Base-by-base conservation (phyloP, 2,888 invertebrate genomes). In the Drosophila ezoana region DNA sequence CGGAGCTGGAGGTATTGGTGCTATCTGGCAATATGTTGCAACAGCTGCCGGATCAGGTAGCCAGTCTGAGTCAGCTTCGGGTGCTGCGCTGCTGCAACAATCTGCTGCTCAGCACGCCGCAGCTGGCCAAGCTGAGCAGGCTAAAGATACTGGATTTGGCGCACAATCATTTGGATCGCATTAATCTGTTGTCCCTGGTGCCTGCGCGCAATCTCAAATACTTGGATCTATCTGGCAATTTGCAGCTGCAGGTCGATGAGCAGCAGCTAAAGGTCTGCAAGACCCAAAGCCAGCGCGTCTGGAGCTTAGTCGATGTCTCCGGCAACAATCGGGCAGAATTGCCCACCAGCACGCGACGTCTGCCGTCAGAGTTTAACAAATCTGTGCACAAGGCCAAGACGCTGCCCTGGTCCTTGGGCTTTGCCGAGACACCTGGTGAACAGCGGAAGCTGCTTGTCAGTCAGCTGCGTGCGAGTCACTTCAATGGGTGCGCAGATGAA, bases 121-220 rank as follows among this genome's bases (percentile, higher is more conserved):
- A 95, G 90, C 94, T 97, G 84, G 95, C 95, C n/a, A 95, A 95
- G 90, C 94, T 96, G 82, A 93, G 94, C 35, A 95, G 95, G 3
- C 93, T 97, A 4, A 95, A 95, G 93, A 96, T 97, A 16, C 92
- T 97, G 63, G 97, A 97, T 91, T 93, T 97, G 79, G 97, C 97
- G 0, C 97, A 97, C 89, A 97, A 97, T 90, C 96, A 97, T 90
- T 91, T 97, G 54, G 96, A 97, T 90, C 95, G 95, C 76, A 94
- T 97, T 61, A 96, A 97, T 92, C 93, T 97, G 79, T 94, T 95
- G 60, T 93, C 95, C 4, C 91, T 97, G 54, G 96, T 97, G 41
- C 96, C 97, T 38, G 96, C 97, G 3, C 95, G 96, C 53, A 96
- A 96, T 90, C 93, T 97, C 35, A 96, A 97, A 90, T 97, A 96